Base-by-base conservation (phyloP, 2,113 vertebrate genomes). In the Antechinus flavipes region DNA sequence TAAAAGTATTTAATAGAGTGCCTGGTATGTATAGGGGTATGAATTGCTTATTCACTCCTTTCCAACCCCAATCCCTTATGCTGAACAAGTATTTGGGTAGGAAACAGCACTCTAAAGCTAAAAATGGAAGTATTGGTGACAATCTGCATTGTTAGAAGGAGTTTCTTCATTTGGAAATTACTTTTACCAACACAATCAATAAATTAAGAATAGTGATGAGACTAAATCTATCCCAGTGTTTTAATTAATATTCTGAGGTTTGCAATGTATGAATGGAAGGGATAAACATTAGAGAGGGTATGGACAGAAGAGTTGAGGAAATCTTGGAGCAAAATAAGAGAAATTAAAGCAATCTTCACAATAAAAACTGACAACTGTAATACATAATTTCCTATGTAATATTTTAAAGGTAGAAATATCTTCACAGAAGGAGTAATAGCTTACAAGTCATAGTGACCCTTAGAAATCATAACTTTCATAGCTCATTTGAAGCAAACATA, bases 61-160 rank as follows among this genome's bases (percentile, higher is more conserved):
- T 68, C 11, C 61, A 68, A 16, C 10, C 1, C 30, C 2, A 3
- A 0, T 14, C 19, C 6, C 19, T 16, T 42, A 2, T 6, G 5
- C 12, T 76, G 61, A 84, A 22, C 68, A 76, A 76, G 61, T 16
- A 23, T 42, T 42, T 84, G n/a, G n/a, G 35, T 84, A 42, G 6
- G 5, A 8, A 16, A 7, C 19, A 84, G 16, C 19, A 8, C 6
- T 84, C 16, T 84, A 42, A 42, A 84, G 19, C 35, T 84, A 42
- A 22, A 76, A 84, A 42, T 42, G 22, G 16, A n/a, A 42, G 6
- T 42, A 14, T 42, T 42, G 35, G 11, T 84, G 68, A 42, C 6
- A 84, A 23, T 42, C 16, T 42, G n/a, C 68, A 22, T 42, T 84
- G n/a, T 42, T 42, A 84, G 35, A 76, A 24, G 68, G 35, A 84